These are phyloP conservation scores for Pteromalus puparum DNA, from an alignment of 1,140 invertebrate genomes.

Conservation along the genomic window DNA sequence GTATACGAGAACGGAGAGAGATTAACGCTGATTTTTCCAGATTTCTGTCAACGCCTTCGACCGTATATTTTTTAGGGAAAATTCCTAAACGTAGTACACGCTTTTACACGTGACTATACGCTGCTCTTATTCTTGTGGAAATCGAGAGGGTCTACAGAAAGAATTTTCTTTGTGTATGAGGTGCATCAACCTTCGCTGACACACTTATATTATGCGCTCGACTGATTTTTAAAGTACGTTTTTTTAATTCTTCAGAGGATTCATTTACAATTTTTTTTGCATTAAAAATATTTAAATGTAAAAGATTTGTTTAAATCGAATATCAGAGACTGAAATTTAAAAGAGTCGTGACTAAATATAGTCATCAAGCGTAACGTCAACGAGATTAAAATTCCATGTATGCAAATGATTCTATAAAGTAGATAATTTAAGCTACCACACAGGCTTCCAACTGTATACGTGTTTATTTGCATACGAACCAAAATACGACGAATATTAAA, in stretches of 20 bases:
- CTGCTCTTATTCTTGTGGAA: not conserved
- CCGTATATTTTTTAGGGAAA: not conserved
- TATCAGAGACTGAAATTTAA: not conserved
- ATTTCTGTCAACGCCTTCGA: not conserved
- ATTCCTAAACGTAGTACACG: not conserved
- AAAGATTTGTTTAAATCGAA: too few relatives aligned
- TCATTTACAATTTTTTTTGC: too few relatives aligned
- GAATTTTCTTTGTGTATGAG: not conserved
- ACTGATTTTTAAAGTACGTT: too few relatives aligned
- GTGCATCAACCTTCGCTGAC: not conserved
- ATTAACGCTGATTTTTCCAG: not conserved
- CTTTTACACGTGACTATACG: not conserved
- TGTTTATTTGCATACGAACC: not conserved
- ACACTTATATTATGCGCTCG: too few relatives aligned
- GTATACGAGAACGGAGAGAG: not conserved
- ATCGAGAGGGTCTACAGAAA: not conserved
- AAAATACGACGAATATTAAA: not conserved
- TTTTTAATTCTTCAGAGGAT: too few relatives aligned
- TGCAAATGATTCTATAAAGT: not conserved
- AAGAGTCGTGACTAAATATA: not conserved
- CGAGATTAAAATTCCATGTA: not conserved
- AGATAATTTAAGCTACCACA: constrained; percentile 4
- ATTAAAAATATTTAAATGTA: too few relatives aligned
- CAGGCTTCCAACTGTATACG: not conserved
- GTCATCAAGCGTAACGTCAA: not conserved